These are phyloP conservation scores for Saccostrea glomerata DNA, from an alignment of 1,140 invertebrate species.

Conservation along the genomic window DNA sequence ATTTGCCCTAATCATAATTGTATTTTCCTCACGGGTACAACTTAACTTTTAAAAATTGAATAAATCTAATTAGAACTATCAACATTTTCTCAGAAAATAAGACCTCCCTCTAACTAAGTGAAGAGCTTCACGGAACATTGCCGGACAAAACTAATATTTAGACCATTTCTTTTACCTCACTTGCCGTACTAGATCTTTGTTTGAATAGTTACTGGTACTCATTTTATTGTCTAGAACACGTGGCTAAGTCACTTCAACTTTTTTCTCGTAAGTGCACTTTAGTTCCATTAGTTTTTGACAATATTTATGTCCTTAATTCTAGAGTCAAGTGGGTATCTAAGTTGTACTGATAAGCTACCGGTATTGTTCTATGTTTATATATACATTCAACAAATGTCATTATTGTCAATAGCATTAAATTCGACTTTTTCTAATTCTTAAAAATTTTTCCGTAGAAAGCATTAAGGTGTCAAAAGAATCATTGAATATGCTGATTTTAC, in stretches of 20 bases:
- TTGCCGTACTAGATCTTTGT: not conserved
- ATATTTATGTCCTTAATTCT: not conserved
- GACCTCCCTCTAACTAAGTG: not conserved
- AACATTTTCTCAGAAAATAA: conserved; percentile 9
- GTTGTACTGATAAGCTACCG: not conserved
- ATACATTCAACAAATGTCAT: not conserved
- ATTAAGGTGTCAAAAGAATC: not conserved
- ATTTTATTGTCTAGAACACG: not conserved
- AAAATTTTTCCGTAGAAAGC: too few relatives aligned
- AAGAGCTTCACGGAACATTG: not conserved
- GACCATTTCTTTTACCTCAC: not conserved
- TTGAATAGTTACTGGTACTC: not conserved
- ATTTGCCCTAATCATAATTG: too few relatives aligned
- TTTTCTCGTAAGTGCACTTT: not conserved
- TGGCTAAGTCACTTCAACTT: not conserved
- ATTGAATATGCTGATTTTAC: not conserved
- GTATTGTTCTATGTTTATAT: not conserved
- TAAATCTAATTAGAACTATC: conserved; percentile 18
- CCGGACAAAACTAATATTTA: not conserved
- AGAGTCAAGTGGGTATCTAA: conserved; percentile 1
- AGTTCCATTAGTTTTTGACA: not conserved
- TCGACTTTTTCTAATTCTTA: too few relatives aligned
- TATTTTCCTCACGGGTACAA: not conserved
- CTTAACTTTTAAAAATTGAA: not conserved
- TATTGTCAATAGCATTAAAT: too few relatives aligned